phyloP scores from a whole-genome alignment of 23 tunicate species.

The Corella eumyota region DNA sequence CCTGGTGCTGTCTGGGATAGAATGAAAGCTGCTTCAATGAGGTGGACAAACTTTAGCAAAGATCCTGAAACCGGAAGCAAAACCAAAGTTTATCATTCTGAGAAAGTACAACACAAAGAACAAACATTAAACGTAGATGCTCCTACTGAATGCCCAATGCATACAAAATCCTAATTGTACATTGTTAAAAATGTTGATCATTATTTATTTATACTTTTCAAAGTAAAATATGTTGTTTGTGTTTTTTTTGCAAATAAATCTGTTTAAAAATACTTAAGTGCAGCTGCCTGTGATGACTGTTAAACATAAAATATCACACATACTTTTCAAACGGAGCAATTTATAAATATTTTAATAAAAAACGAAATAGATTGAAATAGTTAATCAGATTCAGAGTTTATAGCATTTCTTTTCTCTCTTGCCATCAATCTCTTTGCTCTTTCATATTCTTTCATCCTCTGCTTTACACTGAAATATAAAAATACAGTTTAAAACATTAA shows the following conservation, averaged over 20 bases:
- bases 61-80: slow-evolving; percentile 27
- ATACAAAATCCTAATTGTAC: slow-evolving; percentile 30
- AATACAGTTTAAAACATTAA: not conserved
- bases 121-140: slow-evolving; percentile 3
- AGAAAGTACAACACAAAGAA: slow-evolving; percentile 3
- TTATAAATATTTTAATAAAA: too few relatives aligned
- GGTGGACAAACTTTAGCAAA: slow-evolving; percentile 37
- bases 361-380: too few relatives aligned
- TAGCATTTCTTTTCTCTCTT: slow-evolving; percentile 20
- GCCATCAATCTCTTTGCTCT: slow-evolving; percentile 68
- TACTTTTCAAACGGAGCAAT: too few relatives aligned
- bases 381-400: too few relatives aligned
- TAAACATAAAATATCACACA: too few relatives aligned
- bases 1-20: slow-evolving; percentile 70
- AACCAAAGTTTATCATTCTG: slow-evolving; percentile 43
- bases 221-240: too few relatives aligned
- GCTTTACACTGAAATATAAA: slow-evolving; percentile 39
- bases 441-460: slow-evolving; percentile 79
- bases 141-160: slow-evolving; percentile 87
- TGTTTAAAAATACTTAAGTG: too few relatives aligned
- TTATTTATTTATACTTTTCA: too few relatives aligned
- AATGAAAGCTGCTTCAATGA: slow-evolving; percentile 64
- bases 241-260: too few relatives aligned
- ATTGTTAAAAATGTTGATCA: too few relatives aligned
- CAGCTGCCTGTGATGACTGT: too few relatives aligned